These are phyloP conservation scores for Pemphredon lugubris DNA, from an alignment of 2,888 invertebrate species.

Conservation along the genomic window DNA sequence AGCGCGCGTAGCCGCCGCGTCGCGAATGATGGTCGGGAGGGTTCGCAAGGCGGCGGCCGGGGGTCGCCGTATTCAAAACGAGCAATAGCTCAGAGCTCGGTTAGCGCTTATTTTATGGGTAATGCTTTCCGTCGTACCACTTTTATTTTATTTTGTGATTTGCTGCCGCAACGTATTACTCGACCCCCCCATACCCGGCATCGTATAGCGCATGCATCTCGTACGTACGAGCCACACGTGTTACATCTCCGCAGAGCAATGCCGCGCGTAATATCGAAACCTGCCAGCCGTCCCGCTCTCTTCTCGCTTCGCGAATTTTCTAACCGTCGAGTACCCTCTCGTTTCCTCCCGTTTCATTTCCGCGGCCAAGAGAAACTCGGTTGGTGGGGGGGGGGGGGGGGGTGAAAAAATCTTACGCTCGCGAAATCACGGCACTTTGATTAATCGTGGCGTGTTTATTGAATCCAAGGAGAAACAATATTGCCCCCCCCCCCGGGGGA, in stretches of 20 bases:
- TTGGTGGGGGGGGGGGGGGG: background rate
- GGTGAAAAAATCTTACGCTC: too few relatives aligned
- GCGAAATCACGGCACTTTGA: too few relatives aligned
- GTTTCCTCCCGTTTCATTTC: too few relatives aligned
- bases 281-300: slow-evolving; percentile 3
- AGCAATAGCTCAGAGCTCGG: slow-evolving; percentile 57
- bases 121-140: slow-evolving; percentile 62
- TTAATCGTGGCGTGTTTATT: too few relatives aligned
- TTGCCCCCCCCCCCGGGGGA: too few relatives aligned
- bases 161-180: slow-evolving; percentile 43
- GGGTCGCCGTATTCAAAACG: slow-evolving; percentile 59
- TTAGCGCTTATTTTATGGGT: slow-evolving; percentile 66
- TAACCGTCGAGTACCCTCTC: background rate
- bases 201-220: slow-evolving; percentile 16
- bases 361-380: background rate
- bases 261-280: slow-evolving; percentile 12
- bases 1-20: slow-evolving; percentile 10
- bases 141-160: slow-evolving; percentile 64
- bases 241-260: background rate
- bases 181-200: background rate
- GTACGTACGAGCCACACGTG: background rate
- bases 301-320: slow-evolving; percentile 1
- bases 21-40: slow-evolving; percentile 6
- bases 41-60: slow-evolving; percentile 18
- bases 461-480: slow-evolving; percentile 6